Evolutionary conservation across 1,140 invertebrate species (phyloP).

Genomic region (Bombus breviceps): DNA sequence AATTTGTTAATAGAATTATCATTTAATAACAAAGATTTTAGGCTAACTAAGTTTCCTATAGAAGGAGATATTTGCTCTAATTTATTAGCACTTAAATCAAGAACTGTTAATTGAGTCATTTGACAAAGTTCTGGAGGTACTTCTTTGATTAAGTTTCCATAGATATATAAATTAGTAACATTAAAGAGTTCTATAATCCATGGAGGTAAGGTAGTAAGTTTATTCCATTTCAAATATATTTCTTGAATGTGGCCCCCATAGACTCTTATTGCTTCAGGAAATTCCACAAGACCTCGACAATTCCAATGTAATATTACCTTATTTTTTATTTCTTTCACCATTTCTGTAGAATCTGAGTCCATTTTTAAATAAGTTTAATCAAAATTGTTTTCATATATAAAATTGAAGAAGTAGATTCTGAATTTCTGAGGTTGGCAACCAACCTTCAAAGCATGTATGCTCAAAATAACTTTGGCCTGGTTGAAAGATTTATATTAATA

Average conservation of each 20-base stretch:
- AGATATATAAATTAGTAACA: conserved; percentile 75
- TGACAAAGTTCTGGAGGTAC: conserved; percentile 66
- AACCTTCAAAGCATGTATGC: conserved; percentile 26
- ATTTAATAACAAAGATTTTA: conserved; percentile 68
- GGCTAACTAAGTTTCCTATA: conserved; percentile 61
- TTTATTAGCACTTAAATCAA: conserved; percentile 74
- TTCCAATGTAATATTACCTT: conserved; percentile 78
- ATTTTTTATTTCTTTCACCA: conserved; percentile 70
- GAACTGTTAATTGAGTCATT: conserved; percentile 68
- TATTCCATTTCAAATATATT: conserved; percentile 77
- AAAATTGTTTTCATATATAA: conserved; percentile 10
- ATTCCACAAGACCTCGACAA: conserved; percentile 68
- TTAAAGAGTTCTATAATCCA: conserved; percentile 74
- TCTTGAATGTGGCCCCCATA: conserved; percentile 70
- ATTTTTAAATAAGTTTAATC: conserved; percentile 62
- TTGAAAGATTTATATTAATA: conserved; percentile 62
- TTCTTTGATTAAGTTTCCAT: conserved; percentile 71
- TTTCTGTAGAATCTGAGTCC: conserved; percentile 65
- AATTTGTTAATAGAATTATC: conserved; percentile 71
- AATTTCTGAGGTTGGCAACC: conserved; percentile 35
- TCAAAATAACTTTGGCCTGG: conserved; percentile 60
- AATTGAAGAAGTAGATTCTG: conserved; percentile 25
- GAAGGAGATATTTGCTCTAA: conserved; percentile 63
- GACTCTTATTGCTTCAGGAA: conserved; percentile 69
- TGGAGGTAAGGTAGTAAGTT: conserved; percentile 68